phyloP scores from a whole-genome alignment of 2,888 invertebrate species.

The Drosophila macrospina region DNA sequence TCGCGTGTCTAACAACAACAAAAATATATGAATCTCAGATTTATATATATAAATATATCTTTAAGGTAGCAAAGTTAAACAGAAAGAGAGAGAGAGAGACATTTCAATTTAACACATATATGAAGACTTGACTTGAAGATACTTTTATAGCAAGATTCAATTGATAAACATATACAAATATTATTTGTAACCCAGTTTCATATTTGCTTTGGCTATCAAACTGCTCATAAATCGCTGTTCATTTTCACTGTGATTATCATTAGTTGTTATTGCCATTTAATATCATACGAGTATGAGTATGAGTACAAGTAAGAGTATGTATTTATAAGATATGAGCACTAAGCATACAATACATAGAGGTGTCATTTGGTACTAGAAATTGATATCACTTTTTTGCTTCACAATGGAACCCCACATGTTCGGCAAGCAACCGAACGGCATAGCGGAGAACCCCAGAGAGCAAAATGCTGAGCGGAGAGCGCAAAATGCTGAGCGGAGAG shows the following conservation, averaged over 20 bases:
- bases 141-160: conserved; percentile 2
- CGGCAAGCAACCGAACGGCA: too few species aligned
- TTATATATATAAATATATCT: conserved; percentile 40
- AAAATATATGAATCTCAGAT: conserved; percentile 24
- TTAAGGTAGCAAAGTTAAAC: conserved; percentile 2
- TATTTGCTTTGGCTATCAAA: conserved; percentile 4
- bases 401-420: too few species aligned
- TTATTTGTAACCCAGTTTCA: conserved; percentile 17
- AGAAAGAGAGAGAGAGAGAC: neutral
- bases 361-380: too few species aligned
- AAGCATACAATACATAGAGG: too few species aligned
- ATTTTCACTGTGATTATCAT: conserved; percentile 7
- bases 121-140: neutral
- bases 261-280: neutral
- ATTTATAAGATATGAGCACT: too few species aligned
- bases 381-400: too few species aligned
- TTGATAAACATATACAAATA: conserved; percentile 1
- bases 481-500: too few species aligned
- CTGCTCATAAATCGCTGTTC: conserved; percentile 2
- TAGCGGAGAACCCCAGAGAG: too few species aligned
- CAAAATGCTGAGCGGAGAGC: too few species aligned
- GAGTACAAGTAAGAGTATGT: too few species aligned
- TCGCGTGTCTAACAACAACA: conserved; percentile 36
- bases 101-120: neutral
- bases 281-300: neutral